phyloP scores from a whole-genome alignment of 2,888 invertebrate genomes.

The Merodon equestris region DNA sequence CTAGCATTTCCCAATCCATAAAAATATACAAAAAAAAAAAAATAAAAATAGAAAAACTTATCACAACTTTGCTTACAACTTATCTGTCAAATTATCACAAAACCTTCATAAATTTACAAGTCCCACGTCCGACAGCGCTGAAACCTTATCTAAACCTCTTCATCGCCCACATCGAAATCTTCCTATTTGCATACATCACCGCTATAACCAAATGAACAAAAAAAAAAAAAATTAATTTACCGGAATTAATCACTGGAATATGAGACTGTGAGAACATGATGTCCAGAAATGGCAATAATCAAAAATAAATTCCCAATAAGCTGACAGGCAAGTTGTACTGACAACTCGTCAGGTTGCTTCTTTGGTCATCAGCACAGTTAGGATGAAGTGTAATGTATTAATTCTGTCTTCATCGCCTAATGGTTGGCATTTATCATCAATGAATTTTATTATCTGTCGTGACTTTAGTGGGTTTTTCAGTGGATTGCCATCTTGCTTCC shows the following conservation, averaged over 20 bases:
- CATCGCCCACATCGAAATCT: constrained; percentile 10
- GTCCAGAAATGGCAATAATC: constrained; percentile 46
- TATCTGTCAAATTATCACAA: constrained; percentile 51
- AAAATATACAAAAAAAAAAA: no score
- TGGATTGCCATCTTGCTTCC: no score
- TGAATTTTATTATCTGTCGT: constrained; percentile 7
- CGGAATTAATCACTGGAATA: constrained; percentile 37
- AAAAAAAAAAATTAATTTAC: constrained; percentile 11
- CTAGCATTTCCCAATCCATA: constrained; percentile 39
- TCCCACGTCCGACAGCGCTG: constrained; percentile 41
- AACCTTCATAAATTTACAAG: constrained; percentile 59
- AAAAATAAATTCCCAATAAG: constrained; percentile 35
- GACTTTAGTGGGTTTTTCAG: background rate
- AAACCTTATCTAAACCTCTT: constrained; percentile 18
- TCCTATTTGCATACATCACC: constrained; percentile 31
- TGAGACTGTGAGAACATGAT: background rate
- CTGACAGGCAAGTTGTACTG: constrained; percentile 44
- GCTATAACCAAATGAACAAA: no score
- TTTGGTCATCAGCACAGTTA: background rate
- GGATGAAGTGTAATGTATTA: no score
- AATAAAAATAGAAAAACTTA: background rate
- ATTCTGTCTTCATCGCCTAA: background rate
- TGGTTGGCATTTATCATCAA: background rate
- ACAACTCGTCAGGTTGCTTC: constrained; percentile 28
- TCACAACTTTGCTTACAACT: constrained; percentile 41